Evolutionary conservation across 2,797 vertebrate genomes (phyloP).

Genomic region (Tokudaia tokunoshimensis): DNA sequence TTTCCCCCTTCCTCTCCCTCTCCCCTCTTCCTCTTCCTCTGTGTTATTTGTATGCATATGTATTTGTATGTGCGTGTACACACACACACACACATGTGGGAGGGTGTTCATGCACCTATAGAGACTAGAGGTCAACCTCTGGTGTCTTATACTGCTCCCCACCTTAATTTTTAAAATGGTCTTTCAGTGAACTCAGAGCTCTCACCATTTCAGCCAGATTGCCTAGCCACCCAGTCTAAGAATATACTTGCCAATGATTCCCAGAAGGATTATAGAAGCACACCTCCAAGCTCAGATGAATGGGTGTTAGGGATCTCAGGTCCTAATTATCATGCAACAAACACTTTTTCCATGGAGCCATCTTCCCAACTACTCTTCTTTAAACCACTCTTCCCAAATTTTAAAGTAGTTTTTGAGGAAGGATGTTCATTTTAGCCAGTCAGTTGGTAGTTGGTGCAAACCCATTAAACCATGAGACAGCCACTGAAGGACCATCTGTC

Average conservation of each 20-base stretch:
- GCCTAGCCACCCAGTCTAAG: neutral
- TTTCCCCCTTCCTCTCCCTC: neutral
- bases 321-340: neutral
- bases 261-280: neutral
- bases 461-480: neutral
- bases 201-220: neutral
- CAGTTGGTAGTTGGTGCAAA: neutral
- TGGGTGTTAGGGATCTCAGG: neutral
- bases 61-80: neutral
- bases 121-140: neutral
- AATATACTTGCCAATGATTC: neutral
- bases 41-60: neutral
- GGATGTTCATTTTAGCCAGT: neutral
- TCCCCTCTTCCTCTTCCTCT: neutral
- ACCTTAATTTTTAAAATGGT: neutral
- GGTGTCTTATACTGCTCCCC: neutral
- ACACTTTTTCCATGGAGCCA: neutral
- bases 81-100: no score
- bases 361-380: neutral
- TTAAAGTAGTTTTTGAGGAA: neutral
- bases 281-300: no score
- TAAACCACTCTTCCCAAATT: neutral
- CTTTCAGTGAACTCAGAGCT: neutral
- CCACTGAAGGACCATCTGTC: fast-evolving
- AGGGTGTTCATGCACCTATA: neutral